A percentile compares a stretch with the other conserved stretches of the same genome.
phyloP scores from a whole-genome alignment of 2,888 invertebrate genomes.

The Torymus texanus region DNA sequence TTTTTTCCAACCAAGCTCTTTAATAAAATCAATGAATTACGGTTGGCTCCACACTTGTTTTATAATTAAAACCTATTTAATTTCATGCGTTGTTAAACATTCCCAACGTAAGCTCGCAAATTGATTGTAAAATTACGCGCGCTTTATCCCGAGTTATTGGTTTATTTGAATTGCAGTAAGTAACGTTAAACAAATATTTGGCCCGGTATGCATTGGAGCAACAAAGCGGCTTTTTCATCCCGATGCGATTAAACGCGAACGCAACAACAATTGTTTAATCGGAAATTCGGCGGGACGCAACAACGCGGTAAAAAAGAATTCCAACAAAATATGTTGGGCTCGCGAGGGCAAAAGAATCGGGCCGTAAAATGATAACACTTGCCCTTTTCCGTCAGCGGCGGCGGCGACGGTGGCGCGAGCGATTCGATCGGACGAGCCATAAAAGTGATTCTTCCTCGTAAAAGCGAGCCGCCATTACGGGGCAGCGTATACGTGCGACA shows the following conservation, averaged over 20 bases:
- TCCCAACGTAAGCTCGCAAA: neutral
- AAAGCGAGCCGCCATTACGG: neutral
- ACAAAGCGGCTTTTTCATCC: too few species aligned
- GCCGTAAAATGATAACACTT: too few species aligned
- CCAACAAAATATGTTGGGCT: too few species aligned
- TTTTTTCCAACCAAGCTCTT: too few species aligned
- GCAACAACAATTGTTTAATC: too few species aligned
- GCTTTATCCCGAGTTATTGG: neutral
- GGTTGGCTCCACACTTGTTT: too few species aligned
- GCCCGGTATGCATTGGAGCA: neutral
- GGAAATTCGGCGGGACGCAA: too few species aligned
- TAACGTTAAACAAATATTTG: neutral
- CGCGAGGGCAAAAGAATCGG: too few species aligned
- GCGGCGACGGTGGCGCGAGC: neutral
- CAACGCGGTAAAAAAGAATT: too few species aligned
- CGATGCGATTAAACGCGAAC: too few species aligned
- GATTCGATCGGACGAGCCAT: neutral
- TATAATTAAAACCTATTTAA: neutral
- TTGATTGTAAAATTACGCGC: neutral
- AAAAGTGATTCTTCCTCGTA: constrained; percentile 15
- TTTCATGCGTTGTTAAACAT: neutral
- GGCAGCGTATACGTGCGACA: neutral
- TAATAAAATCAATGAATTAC: too few species aligned
- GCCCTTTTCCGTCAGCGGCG: too few species aligned
- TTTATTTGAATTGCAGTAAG: neutral